Conservation (phyloP, 2,888 invertebrate genomes). For the Chalcis sispes region DNA sequence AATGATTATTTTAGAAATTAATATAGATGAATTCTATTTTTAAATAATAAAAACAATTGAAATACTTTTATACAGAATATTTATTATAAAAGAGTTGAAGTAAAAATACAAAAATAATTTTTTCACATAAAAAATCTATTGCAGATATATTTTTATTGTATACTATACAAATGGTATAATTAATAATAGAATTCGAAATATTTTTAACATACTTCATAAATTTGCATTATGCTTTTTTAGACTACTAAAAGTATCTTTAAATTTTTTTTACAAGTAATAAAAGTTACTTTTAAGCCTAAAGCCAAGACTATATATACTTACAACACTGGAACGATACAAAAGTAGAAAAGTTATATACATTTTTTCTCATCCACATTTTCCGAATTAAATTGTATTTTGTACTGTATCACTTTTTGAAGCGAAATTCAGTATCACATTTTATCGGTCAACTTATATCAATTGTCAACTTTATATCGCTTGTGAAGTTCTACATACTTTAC, state of each 20-base stretch:
- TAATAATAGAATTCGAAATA: conserved; percentile 31
- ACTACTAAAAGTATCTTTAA: background rate
- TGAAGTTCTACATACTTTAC: background rate
- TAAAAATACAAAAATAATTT: background rate
- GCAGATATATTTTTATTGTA: conserved; percentile 38
- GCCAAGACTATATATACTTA: background rate
- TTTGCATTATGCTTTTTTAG: conserved; percentile 5
- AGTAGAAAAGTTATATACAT: conserved; percentile 42
- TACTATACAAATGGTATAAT: conserved; percentile 9
- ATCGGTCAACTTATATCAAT: background rate
- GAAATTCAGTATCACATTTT: too few relatives aligned
- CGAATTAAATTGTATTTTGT: too few relatives aligned
- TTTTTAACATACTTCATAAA: conserved; percentile 13
- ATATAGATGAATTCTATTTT: too few relatives aligned
- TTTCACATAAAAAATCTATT: conserved; percentile 11
- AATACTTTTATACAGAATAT: too few relatives aligned
- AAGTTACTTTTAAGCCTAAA: background rate
- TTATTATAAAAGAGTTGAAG: background rate
- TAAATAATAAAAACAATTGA: too few relatives aligned
- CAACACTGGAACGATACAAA: conserved; percentile 24
- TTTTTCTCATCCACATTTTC: background rate
- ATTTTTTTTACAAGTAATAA: conserved; percentile 22
- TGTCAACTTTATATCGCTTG: background rate
- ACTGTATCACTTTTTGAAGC: too few relatives aligned
- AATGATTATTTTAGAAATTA: too few relatives aligned